Evolutionary conservation across 2,113 vertebrate species (phyloP), one percentile per base, ranked within the genome.

Genomic region (Laterallus jamaicensis): DNA sequence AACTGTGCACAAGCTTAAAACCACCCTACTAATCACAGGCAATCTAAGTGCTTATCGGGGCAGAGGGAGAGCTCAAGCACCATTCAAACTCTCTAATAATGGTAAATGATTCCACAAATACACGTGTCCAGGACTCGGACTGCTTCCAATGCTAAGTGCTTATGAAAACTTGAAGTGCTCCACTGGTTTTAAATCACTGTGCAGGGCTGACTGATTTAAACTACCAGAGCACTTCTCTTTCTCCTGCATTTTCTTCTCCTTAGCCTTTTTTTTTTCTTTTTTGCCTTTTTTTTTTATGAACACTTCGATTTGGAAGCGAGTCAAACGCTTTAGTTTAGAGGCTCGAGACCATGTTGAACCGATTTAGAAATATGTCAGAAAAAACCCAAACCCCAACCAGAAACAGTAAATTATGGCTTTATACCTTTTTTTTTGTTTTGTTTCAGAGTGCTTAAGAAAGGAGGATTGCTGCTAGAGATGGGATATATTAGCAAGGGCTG

Each of bases 161-260:
- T 96, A 86, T 88, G 95, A 96, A 97, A 96, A 93, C 89, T 58
- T 89, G 84, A 94, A 93, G 88, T 93, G 79, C 95, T 96, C 90
- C 82, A 50, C 92, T 56, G 84, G 92, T 96, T 96, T 97, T 97
- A 96, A 96, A 97, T 97, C 96, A 96, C 88, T 80, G 29, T 56
- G 69, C 82, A 88, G 84, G 89, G 90, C 56, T 91, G 89, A 80
- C 90, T 92, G 96, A 92, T 94, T 96, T 82, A 96, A 96, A 94
- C 91, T 86, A 86, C 76, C 54, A 50, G 59, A 92, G 42, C 79
- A 76, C 80, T 92, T 81, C 77, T 77, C 68, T 95, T 93, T 80
- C 42, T 52, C 75, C 85, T 87, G 50, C 63, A 40, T 81, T 96
- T 97, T 90, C 40, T 62, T 70, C 31, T n/a, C 7, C 7, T 18